Percentiles rank a stretch among this genome's conserved stretches.
Evolutionary conservation across 1,140 invertebrate genomes (phyloP).

Genomic region (Platorchestia sp.): DNA sequence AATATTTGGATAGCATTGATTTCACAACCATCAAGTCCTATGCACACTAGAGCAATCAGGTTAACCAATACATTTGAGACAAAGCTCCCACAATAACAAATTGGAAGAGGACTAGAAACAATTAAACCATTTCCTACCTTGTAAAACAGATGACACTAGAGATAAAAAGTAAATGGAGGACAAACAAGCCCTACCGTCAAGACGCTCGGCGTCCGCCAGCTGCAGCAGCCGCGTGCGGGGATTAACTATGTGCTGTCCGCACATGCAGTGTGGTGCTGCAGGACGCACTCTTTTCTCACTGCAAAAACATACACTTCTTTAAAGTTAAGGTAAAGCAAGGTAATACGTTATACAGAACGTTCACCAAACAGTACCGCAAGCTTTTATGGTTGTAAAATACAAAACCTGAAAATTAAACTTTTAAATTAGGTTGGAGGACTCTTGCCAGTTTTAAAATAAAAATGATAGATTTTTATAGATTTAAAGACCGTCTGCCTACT

Average conservation of each 20-base stretch:
- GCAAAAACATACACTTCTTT: neutral
- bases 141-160: neutral
- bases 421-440: neutral
- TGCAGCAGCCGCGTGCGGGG: neutral
- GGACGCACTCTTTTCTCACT: neutral
- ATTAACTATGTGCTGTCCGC: constrained; percentile 12
- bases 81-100: neutral
- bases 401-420: neutral
- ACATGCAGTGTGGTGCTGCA: constrained; percentile 3
- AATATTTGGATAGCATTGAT: too few relatives aligned
- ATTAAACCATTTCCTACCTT: neutral
- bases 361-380: neutral
- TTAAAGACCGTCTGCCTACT: too few relatives aligned
- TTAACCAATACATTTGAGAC: neutral
- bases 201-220: neutral
- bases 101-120: neutral
- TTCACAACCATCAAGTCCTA: too few relatives aligned
- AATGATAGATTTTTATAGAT: too few relatives aligned
- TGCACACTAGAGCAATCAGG: neutral
- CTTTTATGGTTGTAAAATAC: neutral
- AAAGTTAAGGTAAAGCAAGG: neutral
- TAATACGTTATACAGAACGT: neutral
- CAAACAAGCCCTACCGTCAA: neutral
- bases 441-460: too few relatives aligned
- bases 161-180: neutral